phyloP scores from a whole-genome alignment of 2,888 invertebrate genomes.

The Zaprionus obscuricornis region DNA sequence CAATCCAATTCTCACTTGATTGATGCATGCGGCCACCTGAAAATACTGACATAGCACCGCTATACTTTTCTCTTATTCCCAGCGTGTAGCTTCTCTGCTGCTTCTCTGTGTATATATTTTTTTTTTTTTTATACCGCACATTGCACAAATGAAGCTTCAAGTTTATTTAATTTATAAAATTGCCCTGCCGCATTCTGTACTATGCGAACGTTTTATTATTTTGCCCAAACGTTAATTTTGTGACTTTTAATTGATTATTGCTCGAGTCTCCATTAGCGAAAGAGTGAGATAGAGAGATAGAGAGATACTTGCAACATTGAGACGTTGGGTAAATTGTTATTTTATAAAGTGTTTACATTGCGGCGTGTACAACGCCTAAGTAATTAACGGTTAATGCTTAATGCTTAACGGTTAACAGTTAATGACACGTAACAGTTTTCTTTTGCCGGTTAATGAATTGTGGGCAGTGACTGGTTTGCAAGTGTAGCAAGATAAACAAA shows the following conservation, averaged over 20 bases:
- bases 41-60: constrained; percentile 22
- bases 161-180: constrained; percentile 80
- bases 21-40: constrained; percentile 77
- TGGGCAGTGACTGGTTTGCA: constrained; percentile 16
- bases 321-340: constrained; percentile 58
- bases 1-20: constrained; percentile 78
- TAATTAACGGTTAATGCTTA: constrained; percentile 59
- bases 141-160: constrained; percentile 61
- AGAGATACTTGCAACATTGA: background rate
- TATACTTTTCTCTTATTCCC: background rate
- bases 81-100: too few species aligned
- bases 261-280: constrained; percentile 9
- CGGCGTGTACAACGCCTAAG: constrained; percentile 60
- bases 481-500: constrained; percentile 6
- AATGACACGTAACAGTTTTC: constrained; percentile 60
- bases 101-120: too few species aligned
- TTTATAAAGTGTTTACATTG: constrained; percentile 73
- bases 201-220: constrained; percentile 59
- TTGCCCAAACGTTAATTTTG: constrained; percentile 58
- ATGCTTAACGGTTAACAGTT: constrained; percentile 48
- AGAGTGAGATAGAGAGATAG: constrained; percentile 4
- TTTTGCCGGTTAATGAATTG: constrained; percentile 9
- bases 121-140: constrained; percentile 27
- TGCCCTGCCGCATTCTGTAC: constrained; percentile 48
- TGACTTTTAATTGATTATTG: constrained; percentile 77